Conservation (phyloP, 1,140 invertebrate species). For the Plodia interpunctella region DNA sequence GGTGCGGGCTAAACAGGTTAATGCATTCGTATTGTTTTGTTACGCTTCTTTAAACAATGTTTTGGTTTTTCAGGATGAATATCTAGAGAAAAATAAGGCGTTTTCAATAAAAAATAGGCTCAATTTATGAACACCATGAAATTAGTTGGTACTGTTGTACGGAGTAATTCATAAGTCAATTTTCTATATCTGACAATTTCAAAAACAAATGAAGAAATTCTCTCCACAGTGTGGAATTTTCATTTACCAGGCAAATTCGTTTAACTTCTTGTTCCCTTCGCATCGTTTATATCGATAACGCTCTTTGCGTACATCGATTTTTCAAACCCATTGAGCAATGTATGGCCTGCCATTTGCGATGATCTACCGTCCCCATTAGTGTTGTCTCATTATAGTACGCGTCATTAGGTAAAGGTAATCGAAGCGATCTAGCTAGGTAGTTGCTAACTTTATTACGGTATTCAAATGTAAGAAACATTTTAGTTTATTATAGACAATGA, state of each 20-base stretch:
- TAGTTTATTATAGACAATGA: too few relatives aligned
- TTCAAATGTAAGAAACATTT: neutral
- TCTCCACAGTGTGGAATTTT: too few relatives aligned
- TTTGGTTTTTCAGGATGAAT: too few relatives aligned
- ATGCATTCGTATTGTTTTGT: neutral
- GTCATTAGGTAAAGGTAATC: slow-evolving; percentile 1
- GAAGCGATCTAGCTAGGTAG: neutral
- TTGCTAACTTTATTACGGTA: neutral
- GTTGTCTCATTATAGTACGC: slow-evolving; percentile 4
- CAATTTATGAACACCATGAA: too few relatives aligned
- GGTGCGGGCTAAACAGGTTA: neutral
- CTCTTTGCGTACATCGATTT: slow-evolving; percentile 1
- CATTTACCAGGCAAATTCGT: neutral
- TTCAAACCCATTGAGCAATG: slow-evolving; percentile 4
- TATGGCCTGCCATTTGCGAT: slow-evolving; percentile 1
- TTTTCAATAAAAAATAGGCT: too few relatives aligned
- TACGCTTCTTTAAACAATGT: too few relatives aligned
- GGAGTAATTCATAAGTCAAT: too few relatives aligned
- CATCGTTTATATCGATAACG: neutral
- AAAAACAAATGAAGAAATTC: too few relatives aligned
- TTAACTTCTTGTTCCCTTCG: neutral
- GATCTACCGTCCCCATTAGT: neutral
- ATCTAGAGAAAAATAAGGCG: too few relatives aligned
- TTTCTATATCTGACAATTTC: too few relatives aligned
- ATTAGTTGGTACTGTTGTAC: too few relatives aligned